Evolutionary conservation across 2,797 vertebrate genomes (phyloP), one percentile per base, ranked within the genome.

Genomic region (Amblyopsis hoosieri): DNA sequence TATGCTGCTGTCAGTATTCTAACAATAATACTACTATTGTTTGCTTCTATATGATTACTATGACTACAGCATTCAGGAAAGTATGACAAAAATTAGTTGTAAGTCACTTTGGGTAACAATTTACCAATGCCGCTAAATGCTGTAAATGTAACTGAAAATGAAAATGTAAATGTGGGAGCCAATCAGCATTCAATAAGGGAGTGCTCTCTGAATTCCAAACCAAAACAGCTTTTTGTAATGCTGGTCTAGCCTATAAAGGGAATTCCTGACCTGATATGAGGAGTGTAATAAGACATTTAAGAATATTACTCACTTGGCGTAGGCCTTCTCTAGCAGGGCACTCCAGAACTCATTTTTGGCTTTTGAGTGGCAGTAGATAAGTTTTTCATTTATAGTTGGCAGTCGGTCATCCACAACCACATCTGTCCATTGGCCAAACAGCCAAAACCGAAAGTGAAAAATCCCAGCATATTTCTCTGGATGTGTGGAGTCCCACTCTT

Each of bases 381-480:
- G 85, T 3, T 93, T 78, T 57, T 93, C 92, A 0, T 93, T 83
- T 64, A 95, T 73, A 0, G 96, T 96, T 1, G 97, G 97, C 76
- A 99, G 87, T 13, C 93, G 91, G 79, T 99, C 97, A 31, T 99
- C 97, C 42, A 99, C 87, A 63, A 99, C 95, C 72, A 99, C 96
- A 7, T 98, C 96, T 0, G 91, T 81, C 97, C 96, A 98, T 66
- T 94, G 72, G 1, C 95, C 96, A 69, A 98, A 95, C 72, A 94
- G 85, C 97, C 97, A 99, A 85, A 99, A 98, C 58, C 91, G 91
- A 77, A 99, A 98, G 62, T 91, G 95, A 78, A 99, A 98, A 73
- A 99, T 98, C 54, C 97, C 97, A 1, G 92, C 90, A 0, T 99
- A 95, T 67, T 76, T 88, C 57, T 93, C 91, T 0, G 94, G 91